Base-by-base conservation (phyloP, 2,113 vertebrate genomes). In the Ictidomys tridecemlineatus region DNA sequence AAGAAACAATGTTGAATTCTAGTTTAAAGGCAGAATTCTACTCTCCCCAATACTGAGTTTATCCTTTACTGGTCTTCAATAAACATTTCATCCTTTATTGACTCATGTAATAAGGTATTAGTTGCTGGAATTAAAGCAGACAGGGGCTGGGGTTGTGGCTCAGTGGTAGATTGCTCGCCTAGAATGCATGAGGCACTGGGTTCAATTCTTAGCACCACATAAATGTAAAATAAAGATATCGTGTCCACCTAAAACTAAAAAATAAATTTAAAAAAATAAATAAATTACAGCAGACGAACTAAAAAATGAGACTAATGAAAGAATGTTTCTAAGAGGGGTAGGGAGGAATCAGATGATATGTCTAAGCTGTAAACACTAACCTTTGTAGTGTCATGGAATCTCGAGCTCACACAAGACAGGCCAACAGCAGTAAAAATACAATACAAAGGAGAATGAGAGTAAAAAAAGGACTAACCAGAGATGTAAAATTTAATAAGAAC, bases 1-100 rank as follows among this genome's bases (percentile, higher is more conserved):
- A 94, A 56, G 65, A 89, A 93, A 94, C 16, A 74, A 95, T 63
- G 42, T 8, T 85, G 53, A 85, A 88, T 80, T 95, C 88, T 83
- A 94, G 30, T 51, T 85, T 92, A 91, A 94, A 93, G 58, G 10
- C 88, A 86, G 79, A 97, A 86, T 79, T 96, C 85, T 79, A 65
- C 18, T 42, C 65, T 78, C 51, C 69, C 37, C 37, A 73, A 58
- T 72, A 97, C 58, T 32, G 58, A 28, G 65, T 61, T 91, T 53
- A 77, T 45, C 70, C 34, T 87, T 48, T 28, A 73, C 69, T 58
- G 22, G 61, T 78, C 51, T 70, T 30, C 37, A 73, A 58, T 73
- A 97, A 65, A 28, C 67, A 32, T 70, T 63, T 91, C 48, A 77
- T 48, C 72, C 34, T 85, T 51, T 28, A 73, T 69, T 94, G 69